These are phyloP conservation scores for Stictonetta naevosa DNA, from an alignment of 2,113 vertebrate genomes.

Conservation along the genomic window DNA sequence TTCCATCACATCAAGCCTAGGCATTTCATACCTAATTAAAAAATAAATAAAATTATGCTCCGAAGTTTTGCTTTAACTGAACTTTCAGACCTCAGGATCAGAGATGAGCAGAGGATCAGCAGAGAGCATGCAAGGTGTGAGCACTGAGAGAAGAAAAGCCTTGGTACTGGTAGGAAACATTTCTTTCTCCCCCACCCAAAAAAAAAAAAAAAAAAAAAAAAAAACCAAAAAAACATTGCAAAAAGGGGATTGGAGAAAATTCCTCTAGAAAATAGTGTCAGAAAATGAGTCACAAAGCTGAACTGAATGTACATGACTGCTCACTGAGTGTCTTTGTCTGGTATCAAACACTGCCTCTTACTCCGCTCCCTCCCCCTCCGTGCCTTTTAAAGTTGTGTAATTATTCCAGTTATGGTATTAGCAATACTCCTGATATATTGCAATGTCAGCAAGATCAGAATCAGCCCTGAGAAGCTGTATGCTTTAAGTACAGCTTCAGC, in stretches of 20 bases:
- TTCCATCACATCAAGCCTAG: neutral
- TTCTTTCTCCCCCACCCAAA: neutral
- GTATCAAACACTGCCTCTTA: neutral
- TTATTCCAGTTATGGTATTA: constrained; percentile 6
- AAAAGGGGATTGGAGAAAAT: neutral
- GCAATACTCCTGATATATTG: constrained; percentile 6
- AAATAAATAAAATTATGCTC: neutral
- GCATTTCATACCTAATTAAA: neutral
- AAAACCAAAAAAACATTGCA: too few species aligned
- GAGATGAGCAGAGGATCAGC: neutral
- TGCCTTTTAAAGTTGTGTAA: neutral
- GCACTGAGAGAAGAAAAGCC: neutral
- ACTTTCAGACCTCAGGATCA: neutral
- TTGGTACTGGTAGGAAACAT: constrained; percentile 21
- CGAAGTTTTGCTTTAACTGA: neutral
- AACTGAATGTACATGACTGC: neutral
- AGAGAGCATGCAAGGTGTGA: neutral
- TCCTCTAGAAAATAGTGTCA: neutral
- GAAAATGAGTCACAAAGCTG: constrained; percentile 1
- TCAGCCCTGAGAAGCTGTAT: neutral
- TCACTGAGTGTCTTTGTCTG: neutral
- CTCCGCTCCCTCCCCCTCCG: neutral
- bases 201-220: neutral
- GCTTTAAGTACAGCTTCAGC: neutral
- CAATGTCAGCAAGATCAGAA: constrained; percentile 6